Base-by-base conservation (phyloP, 2,113 vertebrate species). In the Vidua macroura region DNA sequence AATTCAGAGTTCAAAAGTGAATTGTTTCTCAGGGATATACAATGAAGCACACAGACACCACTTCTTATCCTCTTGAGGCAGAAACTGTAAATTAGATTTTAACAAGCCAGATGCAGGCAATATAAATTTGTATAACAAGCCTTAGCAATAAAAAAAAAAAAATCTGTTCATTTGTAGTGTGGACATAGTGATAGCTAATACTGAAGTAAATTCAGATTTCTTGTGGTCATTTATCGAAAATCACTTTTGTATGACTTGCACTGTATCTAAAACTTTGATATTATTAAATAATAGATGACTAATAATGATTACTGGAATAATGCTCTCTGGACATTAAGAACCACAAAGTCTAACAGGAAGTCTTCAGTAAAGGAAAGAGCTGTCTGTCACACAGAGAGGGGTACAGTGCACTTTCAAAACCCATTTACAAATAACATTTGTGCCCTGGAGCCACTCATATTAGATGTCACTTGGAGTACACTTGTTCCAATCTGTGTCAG, bases 71-170 rank as follows among this genome's bases (percentile, higher is more conserved):
- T 96, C 93, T 92, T 96, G 93, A 92, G 92, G 90, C 79, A 95
- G 88, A 95, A 96, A 81, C 64, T 83, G 91, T 95, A 97, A 96
- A 96, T 97, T 96, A 96, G 75, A 90, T 96, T 96, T 97, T 96
- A 96, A 96, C 85, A 95, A 93, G 91, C 74, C 92, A 95, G 80
- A 92, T 92, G 72, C 58, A 92, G 79, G 74, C 75, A 89, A 89
- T 88, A 95, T 81, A 87, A 85, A 96, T 92, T 85, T 94, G 68
- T 95, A 89, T 89, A 96, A 95, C 31, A 93, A 87, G 64, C 7
- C 25, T 73, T 81, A 84, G 49, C 37, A 75, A 63, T 80, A n/a
- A 81, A 33, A 10, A 22, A 7, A 22, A 39, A 59, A 27, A 67
- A 30, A 16, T 6, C 15, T 68, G 37, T 43, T 94, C 33, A 46